phyloP scores from a whole-genome alignment of 2,113 vertebrate genomes.

The Istiophorus platypterus region DNA sequence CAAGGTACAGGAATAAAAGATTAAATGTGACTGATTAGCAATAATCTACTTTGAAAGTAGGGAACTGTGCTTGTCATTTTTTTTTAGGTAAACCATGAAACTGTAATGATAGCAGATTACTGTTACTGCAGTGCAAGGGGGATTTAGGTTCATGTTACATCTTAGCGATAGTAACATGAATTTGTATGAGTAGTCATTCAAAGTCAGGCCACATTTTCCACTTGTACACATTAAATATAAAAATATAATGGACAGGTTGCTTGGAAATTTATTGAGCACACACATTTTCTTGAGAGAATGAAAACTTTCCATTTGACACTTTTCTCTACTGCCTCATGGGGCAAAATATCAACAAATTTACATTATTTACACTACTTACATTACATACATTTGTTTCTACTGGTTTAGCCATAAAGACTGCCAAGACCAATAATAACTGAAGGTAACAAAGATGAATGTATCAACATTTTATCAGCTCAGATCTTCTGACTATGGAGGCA shows the following conservation, averaged over 20 bases:
- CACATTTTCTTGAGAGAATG: not conserved
- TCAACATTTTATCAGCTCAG: not conserved
- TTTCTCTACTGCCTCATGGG: not conserved
- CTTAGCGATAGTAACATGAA: not conserved
- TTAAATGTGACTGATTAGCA: not conserved
- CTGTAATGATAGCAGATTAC: slow-evolving; percentile 16
- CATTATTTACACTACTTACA: not conserved
- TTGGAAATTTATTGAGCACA: not conserved
- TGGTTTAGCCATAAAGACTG: no score
- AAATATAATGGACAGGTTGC: not conserved
- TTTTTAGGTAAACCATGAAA: slow-evolving; percentile 2
- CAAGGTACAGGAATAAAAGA: not conserved
- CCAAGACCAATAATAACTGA: not conserved
- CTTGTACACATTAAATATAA: not conserved
- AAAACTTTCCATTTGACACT: not conserved
- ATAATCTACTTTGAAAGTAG: slow-evolving; percentile 21
- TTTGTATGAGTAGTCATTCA: no score
- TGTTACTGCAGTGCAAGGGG: not conserved
- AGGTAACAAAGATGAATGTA: not conserved
- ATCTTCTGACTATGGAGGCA: not conserved
- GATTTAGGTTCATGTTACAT: not conserved
- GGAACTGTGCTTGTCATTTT: not conserved
- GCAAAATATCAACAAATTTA: not conserved
- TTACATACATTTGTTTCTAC: not conserved
- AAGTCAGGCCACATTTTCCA: not conserved